Conservation (phyloP, 2,797 vertebrate genomes). For the Labeo calbasu region DNA sequence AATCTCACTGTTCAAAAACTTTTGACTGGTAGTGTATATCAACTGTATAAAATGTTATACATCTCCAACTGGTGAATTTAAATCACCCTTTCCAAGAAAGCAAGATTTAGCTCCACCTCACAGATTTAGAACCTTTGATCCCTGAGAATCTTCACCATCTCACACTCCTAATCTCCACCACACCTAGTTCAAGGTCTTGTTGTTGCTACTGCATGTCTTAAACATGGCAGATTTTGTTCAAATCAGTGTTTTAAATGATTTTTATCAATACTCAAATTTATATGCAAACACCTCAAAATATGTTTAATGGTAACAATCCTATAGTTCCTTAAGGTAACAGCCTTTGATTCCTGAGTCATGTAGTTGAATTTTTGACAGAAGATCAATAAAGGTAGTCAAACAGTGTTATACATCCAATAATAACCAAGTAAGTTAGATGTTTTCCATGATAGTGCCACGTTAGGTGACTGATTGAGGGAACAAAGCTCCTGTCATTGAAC, state of each 20-base stretch:
- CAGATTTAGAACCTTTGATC: slow-evolving; percentile 45
- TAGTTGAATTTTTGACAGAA: not conserved
- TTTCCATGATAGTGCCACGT: not conserved
- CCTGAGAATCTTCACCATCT: slow-evolving; percentile 46
- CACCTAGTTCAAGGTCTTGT: slow-evolving; percentile 59
- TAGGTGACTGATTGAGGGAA: not conserved
- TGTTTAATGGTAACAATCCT: not conserved
- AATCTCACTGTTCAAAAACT: too few relatives aligned
- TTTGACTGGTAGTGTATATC: not conserved
- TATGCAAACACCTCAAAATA: not conserved
- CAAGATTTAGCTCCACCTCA: not conserved
- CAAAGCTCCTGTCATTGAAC: not conserved
- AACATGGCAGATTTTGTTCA: slow-evolving; percentile 38
- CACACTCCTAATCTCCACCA: slow-evolving; percentile 65
- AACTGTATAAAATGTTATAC: not conserved
- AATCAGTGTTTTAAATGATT: slow-evolving; percentile 47
- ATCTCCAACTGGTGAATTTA: slow-evolving; percentile 6
- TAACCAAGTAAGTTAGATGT: not conserved
- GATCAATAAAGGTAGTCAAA: not conserved
- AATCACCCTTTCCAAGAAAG: slow-evolving; percentile 30
- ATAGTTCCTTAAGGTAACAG: too few relatives aligned
- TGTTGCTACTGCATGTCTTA: slow-evolving; percentile 49
- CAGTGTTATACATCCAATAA: not conserved
- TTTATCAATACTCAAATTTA: not conserved
- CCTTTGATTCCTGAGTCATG: too few relatives aligned